Evolutionary conservation across 1,140 invertebrate genomes (phyloP).

Genomic region (Sipha flava): DNA sequence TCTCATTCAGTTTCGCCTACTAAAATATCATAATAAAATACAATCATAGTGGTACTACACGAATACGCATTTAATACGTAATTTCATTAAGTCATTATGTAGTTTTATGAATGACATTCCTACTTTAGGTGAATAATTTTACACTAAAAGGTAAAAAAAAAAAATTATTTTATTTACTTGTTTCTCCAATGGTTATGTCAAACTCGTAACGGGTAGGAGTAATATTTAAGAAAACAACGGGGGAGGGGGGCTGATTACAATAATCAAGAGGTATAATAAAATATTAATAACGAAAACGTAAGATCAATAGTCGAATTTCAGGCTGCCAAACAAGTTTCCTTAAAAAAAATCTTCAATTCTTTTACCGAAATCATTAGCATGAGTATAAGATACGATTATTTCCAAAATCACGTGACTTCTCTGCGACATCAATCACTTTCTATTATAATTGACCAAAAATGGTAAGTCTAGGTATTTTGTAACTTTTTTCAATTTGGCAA

Average conservation of each 20-base stretch:
- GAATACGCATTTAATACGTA: not conserved
- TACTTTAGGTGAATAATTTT: not conserved
- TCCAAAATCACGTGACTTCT: not conserved
- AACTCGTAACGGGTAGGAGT: not conserved
- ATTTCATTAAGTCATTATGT: not conserved
- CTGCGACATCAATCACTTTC: not conserved
- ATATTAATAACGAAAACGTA: not conserved
- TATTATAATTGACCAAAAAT: not conserved
- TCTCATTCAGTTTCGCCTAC: not conserved
- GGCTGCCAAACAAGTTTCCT: too few relatives aligned
- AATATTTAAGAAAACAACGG: not conserved
- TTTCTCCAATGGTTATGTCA: not conserved
- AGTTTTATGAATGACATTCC: not conserved
- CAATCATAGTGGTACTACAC: not conserved
- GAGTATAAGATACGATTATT: not conserved
- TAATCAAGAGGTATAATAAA: too few relatives aligned
- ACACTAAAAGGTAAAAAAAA: not conserved
- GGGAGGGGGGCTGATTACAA: not conserved
- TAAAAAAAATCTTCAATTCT: too few relatives aligned
- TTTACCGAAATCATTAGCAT: too few relatives aligned
- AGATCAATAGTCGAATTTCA: not conserved
- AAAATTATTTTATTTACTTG: not conserved
- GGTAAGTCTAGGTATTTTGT: not conserved
- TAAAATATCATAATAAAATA: not conserved
- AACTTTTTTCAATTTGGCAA: not conserved